These are phyloP conservation scores for Cervus canadensis DNA, from an alignment of 2,113 vertebrate genomes.

Conservation along the genomic window DNA sequence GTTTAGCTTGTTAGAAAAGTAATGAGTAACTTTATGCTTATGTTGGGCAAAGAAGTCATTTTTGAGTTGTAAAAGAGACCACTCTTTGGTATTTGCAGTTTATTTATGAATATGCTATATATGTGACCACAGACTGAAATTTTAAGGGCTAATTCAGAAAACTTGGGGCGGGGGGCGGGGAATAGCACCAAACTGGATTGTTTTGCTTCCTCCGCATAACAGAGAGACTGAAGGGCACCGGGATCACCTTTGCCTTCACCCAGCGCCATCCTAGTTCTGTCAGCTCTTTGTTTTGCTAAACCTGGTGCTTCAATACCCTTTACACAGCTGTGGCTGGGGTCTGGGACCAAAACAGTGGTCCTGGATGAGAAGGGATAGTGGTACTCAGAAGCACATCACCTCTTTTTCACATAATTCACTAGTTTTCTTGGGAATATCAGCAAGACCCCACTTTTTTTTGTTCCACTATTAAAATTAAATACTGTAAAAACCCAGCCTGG, in stretches of 20 bases:
- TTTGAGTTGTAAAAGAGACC: background rate
- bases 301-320: background rate
- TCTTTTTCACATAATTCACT: background rate
- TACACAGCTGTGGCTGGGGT: background rate
- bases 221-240: slow-evolving; percentile 21
- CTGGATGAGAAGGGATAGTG: background rate
- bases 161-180: background rate
- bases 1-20: background rate
- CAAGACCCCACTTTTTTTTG: background rate
- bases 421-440: background rate
- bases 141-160: background rate
- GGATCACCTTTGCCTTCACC: slow-evolving; percentile 34
- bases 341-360: background rate
- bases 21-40: background rate
- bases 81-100: background rate
- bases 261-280: slow-evolving; percentile 70
- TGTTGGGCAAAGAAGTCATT: background rate
- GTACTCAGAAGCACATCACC: background rate
- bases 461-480: background rate
- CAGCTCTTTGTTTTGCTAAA: slow-evolving; percentile 73
- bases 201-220: background rate
- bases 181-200: background rate
- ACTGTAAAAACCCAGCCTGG: background rate
- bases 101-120: background rate
- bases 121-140: background rate